Evolutionary conservation across 2,113 vertebrate genomes (phyloP), one percentile per base, ranked within the genome.

Genomic region (Cinclus mexicanus): DNA sequence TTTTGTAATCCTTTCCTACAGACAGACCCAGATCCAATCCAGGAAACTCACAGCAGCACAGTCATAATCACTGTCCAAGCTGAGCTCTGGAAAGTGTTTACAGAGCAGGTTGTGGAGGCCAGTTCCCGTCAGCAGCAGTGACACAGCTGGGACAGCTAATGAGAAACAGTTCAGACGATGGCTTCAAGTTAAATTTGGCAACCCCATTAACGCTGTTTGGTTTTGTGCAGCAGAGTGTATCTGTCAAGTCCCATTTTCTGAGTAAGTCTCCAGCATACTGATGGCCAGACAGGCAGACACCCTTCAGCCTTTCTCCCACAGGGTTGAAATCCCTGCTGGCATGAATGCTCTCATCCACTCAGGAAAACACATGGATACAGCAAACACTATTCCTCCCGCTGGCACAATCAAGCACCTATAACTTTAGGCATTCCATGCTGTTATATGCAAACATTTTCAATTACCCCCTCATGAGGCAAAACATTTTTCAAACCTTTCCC

Each of bases 121-220:
- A 88, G 72, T 68, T 91, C 81, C 95, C 2, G 3, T 68, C 85
- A 90, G 88, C 85, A 72, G 59, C 71, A 46, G 86, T 5, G 41
- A 74, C 88, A 83, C 68, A 81, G 85, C 68, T 46, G 72, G 85
- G 86, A 94, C 67, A 90, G 42, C 68, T 97, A 86, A 95, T 70
- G 68, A 93, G 86, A 89, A 96, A 80, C 89, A 92, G 83, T 16
- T 88, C 0, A 3, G 50, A 41, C 47, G 15, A 86, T 8, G 4
- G 15, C 69, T 83, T 69, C 39, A 55, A 93, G 83, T 81, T 89
- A 15, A 74, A 81, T 44, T 81, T 90, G 80, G 79, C 83, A 90
- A 55, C 75, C 37, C 23, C 23, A 59, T 7, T 33, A n/a, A n/a
- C 2, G 15, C 61, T 52, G 69, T 2, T 50, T 3, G 1, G 52